phyloP scores from a whole-genome alignment of 2,113 vertebrate species.

The Rhagologus leucostigma region DNA sequence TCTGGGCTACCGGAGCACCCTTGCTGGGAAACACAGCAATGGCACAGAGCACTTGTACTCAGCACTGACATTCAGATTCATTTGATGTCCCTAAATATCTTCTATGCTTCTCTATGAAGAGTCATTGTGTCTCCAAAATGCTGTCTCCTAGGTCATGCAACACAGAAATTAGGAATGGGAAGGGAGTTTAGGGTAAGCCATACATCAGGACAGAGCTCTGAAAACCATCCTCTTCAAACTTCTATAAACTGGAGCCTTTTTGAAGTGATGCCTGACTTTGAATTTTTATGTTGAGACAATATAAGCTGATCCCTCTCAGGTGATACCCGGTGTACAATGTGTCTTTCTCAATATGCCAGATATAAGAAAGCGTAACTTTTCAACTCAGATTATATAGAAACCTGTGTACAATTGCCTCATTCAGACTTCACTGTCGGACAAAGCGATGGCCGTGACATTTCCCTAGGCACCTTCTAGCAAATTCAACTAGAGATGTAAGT shows the following conservation, averaged over 20 bases:
- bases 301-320: background rate
- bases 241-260: background rate
- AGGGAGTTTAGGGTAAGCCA: background rate
- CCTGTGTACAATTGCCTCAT: background rate
- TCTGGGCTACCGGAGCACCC: background rate
- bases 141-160: background rate
- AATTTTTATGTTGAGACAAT: background rate
- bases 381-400: background rate
- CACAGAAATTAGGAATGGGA: background rate
- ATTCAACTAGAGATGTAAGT: background rate
- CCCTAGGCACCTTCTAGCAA: background rate
- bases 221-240: background rate
- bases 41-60: fast-evolving
- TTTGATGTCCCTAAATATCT: background rate
- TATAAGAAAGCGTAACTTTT: background rate
- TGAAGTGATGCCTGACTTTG: background rate
- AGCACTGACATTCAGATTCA: background rate
- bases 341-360: background rate
- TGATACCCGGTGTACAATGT: background rate
- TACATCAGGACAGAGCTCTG: background rate
- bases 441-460: background rate
- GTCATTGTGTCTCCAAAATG: fast-evolving
- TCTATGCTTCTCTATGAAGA: background rate
- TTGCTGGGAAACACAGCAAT: background rate
- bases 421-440: background rate